Base-by-base conservation (phyloP, 1,140 invertebrate genomes). In the Chelonus insularis region DNA sequence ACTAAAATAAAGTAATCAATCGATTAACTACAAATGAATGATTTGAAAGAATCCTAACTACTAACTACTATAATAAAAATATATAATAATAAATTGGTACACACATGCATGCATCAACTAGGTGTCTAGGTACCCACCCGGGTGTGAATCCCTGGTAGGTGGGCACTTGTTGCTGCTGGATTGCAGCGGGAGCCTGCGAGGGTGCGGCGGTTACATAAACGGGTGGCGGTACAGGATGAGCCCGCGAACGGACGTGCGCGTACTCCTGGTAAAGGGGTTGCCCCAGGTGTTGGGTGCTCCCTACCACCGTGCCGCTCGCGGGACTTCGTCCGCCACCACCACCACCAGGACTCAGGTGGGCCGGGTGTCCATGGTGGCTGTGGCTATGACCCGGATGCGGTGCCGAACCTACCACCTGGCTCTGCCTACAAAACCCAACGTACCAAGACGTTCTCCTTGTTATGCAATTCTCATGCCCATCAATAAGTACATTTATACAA, bases 91-190 rank as follows among this genome's bases (percentile, higher is more conserved):
- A 72, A 78, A 75, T 72, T 70, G 70, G 74, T 81, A 81, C 77
- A 81, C 79, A 80, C 78, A 76, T 81, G 78, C 78, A 76, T 80
- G 78, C 75, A 81, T 80, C 74, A 74, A 76, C 73, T 80, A 81
- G 76, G 69, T 79, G 76, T 78, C 74, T 80, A 79, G 74, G 76
- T 82, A 80, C 80, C 74, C 78, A 82, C 80, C 79, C 79, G 72
- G 80, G 78, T 78, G 80, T 82, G 69, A 81, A 82, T 81, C 79
- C 80, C 71, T 81, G 80, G 69, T 79, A 82, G 74, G 79, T 79
- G 75, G 79, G 80, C 72, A 81, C 72, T 79, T 80, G 79, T 64
- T 80, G 80, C 60, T 80, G 77, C 65, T 79, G 80, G 47, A 78
- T 79, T 57, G 77, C 73, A 64, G 76, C 68, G 37, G 79, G 75